Percentiles rank a stretch among this genome's conserved stretches.
Evolutionary conservation across 2,113 vertebrate genomes (phyloP).

Genomic region (Stigmatopora nigra): DNA sequence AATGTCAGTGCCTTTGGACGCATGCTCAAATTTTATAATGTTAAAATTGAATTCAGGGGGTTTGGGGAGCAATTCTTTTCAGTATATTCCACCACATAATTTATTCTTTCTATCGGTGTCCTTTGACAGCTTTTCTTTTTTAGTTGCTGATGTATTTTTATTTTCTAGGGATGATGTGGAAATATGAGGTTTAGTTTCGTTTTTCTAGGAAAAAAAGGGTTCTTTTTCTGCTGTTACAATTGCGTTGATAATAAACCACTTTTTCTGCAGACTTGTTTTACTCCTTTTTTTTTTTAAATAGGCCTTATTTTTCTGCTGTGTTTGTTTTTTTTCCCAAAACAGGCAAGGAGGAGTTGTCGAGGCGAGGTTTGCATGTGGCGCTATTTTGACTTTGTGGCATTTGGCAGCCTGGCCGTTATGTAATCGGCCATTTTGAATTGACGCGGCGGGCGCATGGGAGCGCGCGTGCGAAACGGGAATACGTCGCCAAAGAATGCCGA

Average conservation of each 20-base stretch:
- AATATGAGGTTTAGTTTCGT: not conserved
- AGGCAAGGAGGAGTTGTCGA: not conserved
- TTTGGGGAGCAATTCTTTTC: slow-evolving; percentile 6
- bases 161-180: slow-evolving; percentile 22
- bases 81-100: slow-evolving; percentile 51
- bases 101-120: slow-evolving; percentile 53
- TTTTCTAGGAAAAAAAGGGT: slow-evolving; percentile 9
- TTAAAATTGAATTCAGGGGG: not conserved
- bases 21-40: slow-evolving; percentile 20
- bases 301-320: no score
- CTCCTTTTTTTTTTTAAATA: not conserved
- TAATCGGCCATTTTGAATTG: not conserved
- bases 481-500: no score
- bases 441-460: no score
- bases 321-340: not conserved
- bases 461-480: no score
- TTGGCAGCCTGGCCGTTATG: not conserved
- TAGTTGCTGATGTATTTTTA: slow-evolving; percentile 16
- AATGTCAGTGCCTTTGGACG: slow-evolving; percentile 27
- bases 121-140: slow-evolving; percentile 18
- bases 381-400: not conserved
- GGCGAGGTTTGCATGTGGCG: not conserved
- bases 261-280: slow-evolving; percentile 6
- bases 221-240: slow-evolving; percentile 10
- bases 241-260: slow-evolving; percentile 54